Evolutionary conservation across 64 coral and sea anemone genomes (phyloP).

Genomic region (Montipora capricornis): DNA sequence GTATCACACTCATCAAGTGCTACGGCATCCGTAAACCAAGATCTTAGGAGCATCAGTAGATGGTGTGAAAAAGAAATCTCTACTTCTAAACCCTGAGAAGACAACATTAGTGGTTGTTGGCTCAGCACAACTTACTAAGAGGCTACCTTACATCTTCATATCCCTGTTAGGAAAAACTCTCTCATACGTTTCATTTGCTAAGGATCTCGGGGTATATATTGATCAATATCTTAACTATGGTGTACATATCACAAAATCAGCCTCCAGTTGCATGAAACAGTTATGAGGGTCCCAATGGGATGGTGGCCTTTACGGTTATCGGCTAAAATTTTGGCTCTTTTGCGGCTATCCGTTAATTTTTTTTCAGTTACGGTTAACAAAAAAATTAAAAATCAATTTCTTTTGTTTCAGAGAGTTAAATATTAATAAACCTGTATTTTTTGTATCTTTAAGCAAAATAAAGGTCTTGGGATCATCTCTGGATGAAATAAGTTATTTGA

Average conservation of each 20-base stretch:
- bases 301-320: too few species aligned
- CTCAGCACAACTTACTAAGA: constrained; percentile 21
- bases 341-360: too few species aligned
- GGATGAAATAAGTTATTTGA: too few species aligned
- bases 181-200: constrained; percentile 22
- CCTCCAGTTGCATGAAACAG: constrained; percentile 27
- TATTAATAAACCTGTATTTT: too few species aligned
- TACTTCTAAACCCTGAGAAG: constrained; percentile 44
- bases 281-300: too few species aligned
- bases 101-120: constrained; percentile 28
- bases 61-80: neutral
- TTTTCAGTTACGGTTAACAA: too few species aligned
- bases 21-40: neutral
- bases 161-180: constrained; percentile 45
- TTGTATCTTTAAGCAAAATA: too few species aligned
- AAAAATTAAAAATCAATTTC: too few species aligned
- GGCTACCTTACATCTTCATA: constrained; percentile 15
- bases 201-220: neutral
- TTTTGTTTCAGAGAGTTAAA: too few species aligned
- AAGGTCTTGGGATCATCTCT: too few species aligned
- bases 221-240: constrained; percentile 15
- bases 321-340: too few species aligned
- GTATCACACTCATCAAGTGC: neutral
- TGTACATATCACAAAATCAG: constrained; percentile 56
- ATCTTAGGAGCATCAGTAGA: constrained; percentile 30